Evolutionary conservation across 1,140 invertebrate genomes (phyloP).

Genomic region (Drosophila pachea): DNA sequence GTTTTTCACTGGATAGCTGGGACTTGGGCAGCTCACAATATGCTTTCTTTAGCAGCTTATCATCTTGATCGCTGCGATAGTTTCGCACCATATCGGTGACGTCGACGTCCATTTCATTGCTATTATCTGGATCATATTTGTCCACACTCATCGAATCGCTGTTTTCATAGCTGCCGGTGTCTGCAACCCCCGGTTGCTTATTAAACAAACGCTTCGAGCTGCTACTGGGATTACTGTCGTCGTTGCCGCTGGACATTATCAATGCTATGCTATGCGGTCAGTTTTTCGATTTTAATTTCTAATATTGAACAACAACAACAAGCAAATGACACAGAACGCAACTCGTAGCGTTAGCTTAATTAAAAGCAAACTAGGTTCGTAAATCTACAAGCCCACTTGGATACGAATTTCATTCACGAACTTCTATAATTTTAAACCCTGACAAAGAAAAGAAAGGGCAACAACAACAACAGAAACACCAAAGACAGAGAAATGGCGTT

Average conservation of each 20-base stretch:
- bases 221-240: constrained; percentile 12
- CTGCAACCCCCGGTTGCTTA: neutral
- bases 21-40: constrained; percentile 12
- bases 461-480: constrained; percentile 37
- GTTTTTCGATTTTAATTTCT: constrained; percentile 8
- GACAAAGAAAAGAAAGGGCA: constrained; percentile 42
- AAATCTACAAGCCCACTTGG: constrained; percentile 1
- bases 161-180: constrained; percentile 3
- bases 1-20: constrained; percentile 43
- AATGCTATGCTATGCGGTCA: neutral
- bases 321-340: constrained; percentile 1
- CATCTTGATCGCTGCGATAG: constrained; percentile 50
- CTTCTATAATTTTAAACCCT: neutral
- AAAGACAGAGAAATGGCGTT: constrained; percentile 56
- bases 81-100: constrained; percentile 42
- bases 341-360: constrained; percentile 1
- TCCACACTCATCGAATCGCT: neutral
- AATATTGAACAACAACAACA: neutral
- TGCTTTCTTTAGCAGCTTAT: constrained; percentile 31
- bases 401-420: neutral
- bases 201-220: neutral
- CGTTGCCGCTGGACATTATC: constrained; percentile 39
- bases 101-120: constrained; percentile 31
- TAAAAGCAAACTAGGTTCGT: constrained; percentile 1
- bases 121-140: constrained; percentile 1